Evolutionary conservation across 2,113 vertebrate species (phyloP).

Genomic region (Anguilla japonica): DNA sequence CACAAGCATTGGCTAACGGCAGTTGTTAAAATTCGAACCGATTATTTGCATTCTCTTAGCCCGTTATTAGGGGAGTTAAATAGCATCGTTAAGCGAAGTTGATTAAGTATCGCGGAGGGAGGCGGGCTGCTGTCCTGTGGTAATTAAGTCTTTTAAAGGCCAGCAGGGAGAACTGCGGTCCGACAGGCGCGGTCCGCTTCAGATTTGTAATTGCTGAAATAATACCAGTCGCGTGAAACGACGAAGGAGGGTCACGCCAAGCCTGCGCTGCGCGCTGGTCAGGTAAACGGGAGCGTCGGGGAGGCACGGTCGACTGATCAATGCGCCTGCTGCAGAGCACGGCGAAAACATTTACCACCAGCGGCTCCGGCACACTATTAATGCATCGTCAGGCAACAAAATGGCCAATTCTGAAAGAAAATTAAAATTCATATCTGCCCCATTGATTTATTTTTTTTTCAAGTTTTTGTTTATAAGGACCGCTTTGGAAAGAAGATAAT

Average conservation of each 20-base stretch:
- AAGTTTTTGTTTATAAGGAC: background rate
- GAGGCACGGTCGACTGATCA: background rate
- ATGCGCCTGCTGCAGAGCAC: background rate
- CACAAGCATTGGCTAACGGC: background rate
- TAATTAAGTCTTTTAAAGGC: background rate
- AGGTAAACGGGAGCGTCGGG: background rate
- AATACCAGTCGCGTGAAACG: background rate
- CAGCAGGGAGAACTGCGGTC: background rate
- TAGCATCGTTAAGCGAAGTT: slow-evolving; percentile 11
- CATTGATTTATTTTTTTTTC: background rate
- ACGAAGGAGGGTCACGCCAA: background rate
- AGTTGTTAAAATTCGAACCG: background rate
- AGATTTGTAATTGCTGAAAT: background rate
- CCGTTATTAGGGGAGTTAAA: background rate
- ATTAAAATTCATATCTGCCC: background rate
- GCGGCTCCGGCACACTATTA: background rate
- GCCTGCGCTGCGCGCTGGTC: too few species aligned
- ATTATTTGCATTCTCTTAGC: background rate
- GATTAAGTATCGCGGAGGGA: background rate
- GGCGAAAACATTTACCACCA: background rate
- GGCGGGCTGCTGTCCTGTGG: background rate
- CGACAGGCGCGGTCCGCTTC: background rate
- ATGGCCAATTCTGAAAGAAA: background rate
- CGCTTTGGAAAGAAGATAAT: background rate
- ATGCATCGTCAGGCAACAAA: background rate